Evolutionary conservation across 2,888 invertebrate species (phyloP), one percentile per base, ranked within the genome.

Genomic region (Eilema caniola): DNA sequence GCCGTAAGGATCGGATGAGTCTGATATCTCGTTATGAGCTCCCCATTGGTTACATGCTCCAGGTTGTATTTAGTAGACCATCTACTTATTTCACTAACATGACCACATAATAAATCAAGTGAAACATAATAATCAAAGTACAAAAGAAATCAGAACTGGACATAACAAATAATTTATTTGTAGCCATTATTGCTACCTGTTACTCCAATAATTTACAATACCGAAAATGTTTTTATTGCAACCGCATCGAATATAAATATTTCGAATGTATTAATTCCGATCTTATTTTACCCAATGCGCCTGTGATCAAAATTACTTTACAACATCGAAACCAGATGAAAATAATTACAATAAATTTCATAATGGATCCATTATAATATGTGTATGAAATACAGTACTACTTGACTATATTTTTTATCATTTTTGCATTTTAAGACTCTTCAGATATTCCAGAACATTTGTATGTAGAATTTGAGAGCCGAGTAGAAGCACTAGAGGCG

Each of bases 231-330:
- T 59, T 25, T 59, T 25, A 59, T 59, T 25, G 59, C 25, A 1
- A 59, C 59, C 16, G 59, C 59, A 25, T 59, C 8, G 53, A 53
- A 53, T 53, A n/a, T 53, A n/a, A 53, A 53, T 59, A 25, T 59
- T 59, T 59, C 23, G 25, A 53, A 53, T 53, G n/a, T 28, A 59
- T 59, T 25, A 59, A 25, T 59, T 59, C 12, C 16, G 59, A 59
- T 59, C 25, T 25, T 25, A 59, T 25, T 59, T 59, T 28, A 59
- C 25, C 16, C 59, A 59, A 59, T 59, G 14, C 59, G 25, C 12
- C 24, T 59, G 24, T 59, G n/a, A 53, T 53, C 53, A n/a, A 59
- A 28, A 25, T 59, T 59, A 24, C 16, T 16, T 59, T 59, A 16
- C 25, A 16, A 59, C 24, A 59, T 59, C 16, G 59, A 59, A 59